A percentile compares a stretch with the other conserved stretches of the same genome.
Evolutionary conservation across 2,797 vertebrate genomes (phyloP).

Genomic region (Phoebastria nigripes): DNA sequence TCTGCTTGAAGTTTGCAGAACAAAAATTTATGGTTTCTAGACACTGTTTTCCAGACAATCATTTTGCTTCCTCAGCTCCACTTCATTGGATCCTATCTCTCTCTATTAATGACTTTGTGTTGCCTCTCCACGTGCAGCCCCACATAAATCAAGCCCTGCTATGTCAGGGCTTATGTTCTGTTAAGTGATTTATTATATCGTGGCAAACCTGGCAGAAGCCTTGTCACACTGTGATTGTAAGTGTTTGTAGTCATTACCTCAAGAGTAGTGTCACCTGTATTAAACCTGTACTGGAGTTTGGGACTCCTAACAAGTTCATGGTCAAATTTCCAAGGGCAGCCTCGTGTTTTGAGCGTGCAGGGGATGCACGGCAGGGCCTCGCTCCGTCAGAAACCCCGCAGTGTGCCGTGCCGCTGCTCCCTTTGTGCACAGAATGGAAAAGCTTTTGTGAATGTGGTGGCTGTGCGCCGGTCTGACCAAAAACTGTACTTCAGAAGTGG

Average conservation of each 20-base stretch:
- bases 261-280: not conserved
- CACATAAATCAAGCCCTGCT: not conserved
- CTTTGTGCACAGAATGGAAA: not conserved
- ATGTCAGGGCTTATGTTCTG: not conserved
- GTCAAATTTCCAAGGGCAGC: not conserved
- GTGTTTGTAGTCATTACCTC: no score
- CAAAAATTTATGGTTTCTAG: not conserved
- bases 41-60: not conserved
- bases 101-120: no score
- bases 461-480: accelerated
- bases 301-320: not conserved
- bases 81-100: accelerated
- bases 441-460: not conserved
- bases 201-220: not conserved
- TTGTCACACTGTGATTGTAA: accelerated
- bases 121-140: not conserved
- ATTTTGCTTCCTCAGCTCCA: accelerated
- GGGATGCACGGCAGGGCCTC: accelerated
- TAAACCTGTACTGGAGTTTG: not conserved
- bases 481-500: accelerated
- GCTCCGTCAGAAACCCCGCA: not conserved
- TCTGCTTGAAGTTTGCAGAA: not conserved
- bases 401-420: accelerated
- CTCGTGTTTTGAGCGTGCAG: accelerated
- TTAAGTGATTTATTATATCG: accelerated